Percentiles rank a stretch among this genome's conserved stretches.
Evolutionary conservation across 2,797 vertebrate genomes (phyloP).

Genomic region (Takifugu rubripes): DNA sequence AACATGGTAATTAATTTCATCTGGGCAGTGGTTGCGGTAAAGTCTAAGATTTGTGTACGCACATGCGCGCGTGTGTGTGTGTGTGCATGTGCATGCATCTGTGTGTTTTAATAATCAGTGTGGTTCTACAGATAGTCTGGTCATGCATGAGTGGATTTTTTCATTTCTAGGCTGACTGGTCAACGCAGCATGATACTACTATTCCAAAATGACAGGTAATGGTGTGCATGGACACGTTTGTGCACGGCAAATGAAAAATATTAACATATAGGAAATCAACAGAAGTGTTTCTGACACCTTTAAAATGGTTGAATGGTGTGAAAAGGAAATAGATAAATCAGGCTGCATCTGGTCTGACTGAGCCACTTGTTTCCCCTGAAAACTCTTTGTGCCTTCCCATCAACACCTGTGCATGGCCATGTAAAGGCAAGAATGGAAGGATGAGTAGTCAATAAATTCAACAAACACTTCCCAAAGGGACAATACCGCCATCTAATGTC

Average conservation of each 20-base stretch:
- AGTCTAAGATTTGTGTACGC: too few relatives aligned
- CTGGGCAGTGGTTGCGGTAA: conserved; percentile 4
- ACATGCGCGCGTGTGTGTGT: conserved; percentile 7
- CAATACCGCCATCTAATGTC: too few relatives aligned
- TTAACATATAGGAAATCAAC: conserved; percentile 20
- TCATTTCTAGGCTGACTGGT: conserved; percentile 63
- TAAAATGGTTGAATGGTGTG: background rate
- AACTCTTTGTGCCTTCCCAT: too few relatives aligned
- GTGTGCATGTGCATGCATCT: conserved; percentile 13
- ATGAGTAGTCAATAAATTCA: too few relatives aligned
- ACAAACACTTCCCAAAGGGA: too few relatives aligned
- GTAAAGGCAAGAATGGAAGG: too few relatives aligned
- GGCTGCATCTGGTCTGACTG: background rate
- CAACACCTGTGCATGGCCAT: too few relatives aligned
- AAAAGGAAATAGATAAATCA: conserved; percentile 12
- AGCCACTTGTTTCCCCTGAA: too few relatives aligned
- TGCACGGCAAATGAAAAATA: conserved; percentile 24
- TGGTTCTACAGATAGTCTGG: conserved; percentile 29
- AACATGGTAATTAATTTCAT: conserved; percentile 64
- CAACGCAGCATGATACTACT: conserved; percentile 25
- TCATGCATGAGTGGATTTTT: conserved; percentile 63
- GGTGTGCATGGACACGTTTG: conserved; percentile 3
- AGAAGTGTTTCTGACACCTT: background rate
- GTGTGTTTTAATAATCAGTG: conserved; percentile 49
- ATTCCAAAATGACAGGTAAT: conserved; percentile 31